These are phyloP conservation scores for Laterallus jamaicensis DNA, from an alignment of 2,113 vertebrate species.

Conservation along the genomic window DNA sequence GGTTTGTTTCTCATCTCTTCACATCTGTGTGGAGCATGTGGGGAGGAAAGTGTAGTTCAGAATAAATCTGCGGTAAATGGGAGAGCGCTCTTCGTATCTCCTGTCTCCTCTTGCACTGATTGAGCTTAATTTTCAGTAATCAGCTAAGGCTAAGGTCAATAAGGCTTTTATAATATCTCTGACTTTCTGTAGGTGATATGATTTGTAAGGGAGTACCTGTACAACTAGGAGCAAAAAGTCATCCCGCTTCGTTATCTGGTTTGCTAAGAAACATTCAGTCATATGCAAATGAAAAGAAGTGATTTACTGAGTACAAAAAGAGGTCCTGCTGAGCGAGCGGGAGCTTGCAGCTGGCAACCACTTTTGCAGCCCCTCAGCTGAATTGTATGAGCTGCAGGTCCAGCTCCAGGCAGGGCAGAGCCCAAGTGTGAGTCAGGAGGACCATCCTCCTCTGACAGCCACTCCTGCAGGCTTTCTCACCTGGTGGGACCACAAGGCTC, in stretches of 20 bases:
- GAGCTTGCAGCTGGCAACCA: background rate
- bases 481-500: fast-evolving
- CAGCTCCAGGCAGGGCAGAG: background rate
- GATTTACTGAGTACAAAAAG: background rate
- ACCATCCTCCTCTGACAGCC: fast-evolving
- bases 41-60: conserved; percentile 47
- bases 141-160: background rate
- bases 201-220: background rate
- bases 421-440: fast-evolving
- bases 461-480: background rate
- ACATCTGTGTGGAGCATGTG: conserved; percentile 19
- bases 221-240: background rate
- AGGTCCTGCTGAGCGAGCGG: background rate
- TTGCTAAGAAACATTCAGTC: background rate
- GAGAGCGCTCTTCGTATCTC: background rate
- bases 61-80: background rate
- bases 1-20: background rate
- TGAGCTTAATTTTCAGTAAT: conserved; percentile 21
- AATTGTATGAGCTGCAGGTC: fast-evolving
- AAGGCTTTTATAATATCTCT: background rate
- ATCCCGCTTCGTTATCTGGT: background rate
- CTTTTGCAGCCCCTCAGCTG: background rate
- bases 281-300: background rate
- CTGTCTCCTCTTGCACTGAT: background rate
- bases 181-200: background rate